A percentile compares a stretch with the other conserved stretches of the same genome.
These are phyloP conservation scores for Climacteris rufus DNA, from an alignment of 2,113 vertebrate species.

Conservation along the genomic window DNA sequence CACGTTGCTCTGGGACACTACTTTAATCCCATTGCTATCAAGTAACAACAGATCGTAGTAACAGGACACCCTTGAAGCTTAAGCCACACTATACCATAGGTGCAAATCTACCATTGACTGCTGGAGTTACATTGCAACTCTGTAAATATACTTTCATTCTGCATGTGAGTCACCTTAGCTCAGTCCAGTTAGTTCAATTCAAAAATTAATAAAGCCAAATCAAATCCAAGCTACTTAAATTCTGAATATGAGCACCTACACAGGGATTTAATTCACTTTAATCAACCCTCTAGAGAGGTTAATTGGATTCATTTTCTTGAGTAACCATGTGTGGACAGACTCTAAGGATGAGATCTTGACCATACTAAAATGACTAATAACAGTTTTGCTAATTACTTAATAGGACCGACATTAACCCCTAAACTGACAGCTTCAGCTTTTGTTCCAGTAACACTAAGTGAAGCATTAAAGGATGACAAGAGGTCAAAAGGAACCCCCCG, in stretches of 20 bases:
- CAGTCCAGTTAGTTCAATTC: neutral
- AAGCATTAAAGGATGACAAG: neutral
- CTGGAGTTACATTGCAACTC: neutral
- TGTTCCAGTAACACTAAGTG: neutral
- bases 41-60: neutral
- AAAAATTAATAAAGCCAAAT: neutral
- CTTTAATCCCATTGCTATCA: neutral
- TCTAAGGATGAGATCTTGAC: neutral
- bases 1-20: neutral
- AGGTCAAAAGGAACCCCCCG: neutral
- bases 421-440: neutral
- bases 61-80: neutral
- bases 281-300: neutral
- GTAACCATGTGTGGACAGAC: neutral
- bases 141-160: neutral
- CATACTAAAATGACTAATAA: neutral
- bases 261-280: slow-evolving; percentile 1
- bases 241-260: neutral
- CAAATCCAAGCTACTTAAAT: neutral
- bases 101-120: neutral
- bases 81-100: neutral
- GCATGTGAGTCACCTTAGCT: neutral
- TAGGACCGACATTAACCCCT: neutral
- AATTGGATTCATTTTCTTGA: slow-evolving; percentile 35
- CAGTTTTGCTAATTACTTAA: neutral